Evolutionary conservation across 1,140 invertebrate species (phyloP), one percentile per base, ranked within the genome.

Genomic region (Zophobas atratus): DNA sequence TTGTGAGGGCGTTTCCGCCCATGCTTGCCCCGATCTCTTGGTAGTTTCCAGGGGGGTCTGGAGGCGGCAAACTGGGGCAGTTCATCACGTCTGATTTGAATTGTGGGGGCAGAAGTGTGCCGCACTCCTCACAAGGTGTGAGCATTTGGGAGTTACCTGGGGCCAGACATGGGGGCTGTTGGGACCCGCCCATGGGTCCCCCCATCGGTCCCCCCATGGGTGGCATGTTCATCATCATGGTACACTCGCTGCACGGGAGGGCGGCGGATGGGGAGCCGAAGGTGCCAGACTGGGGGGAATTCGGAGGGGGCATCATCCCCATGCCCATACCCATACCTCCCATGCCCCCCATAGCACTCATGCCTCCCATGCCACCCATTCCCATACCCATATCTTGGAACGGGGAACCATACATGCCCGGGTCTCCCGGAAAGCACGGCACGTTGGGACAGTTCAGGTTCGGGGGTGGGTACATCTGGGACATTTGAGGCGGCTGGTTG

Each of bases 21-120:
- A 87, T 84, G 20, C 79, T 79, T 0, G 85, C 85, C 0, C 85
- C 86, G 53, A 87, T 87, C 80, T 87, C 86, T 78, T 87, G 84
- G 67, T 86, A 86, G 57, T 83, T 81, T 34, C 84, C 81, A 5
- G 81, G 80, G 1, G 77, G 77, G 63, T 74, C 78, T 46, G 53
- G 71, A 48, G 34, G 78, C 51, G 46, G 79, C 43, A 51, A 32
- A 46, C 38, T 46, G 3, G 55, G 4, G 57, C 60, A 32, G 4
- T 2, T 39, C 33, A 6, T 36, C n/a, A 60, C 36, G 4, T 67
- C 60, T 1, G 38, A 5, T 32, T 46, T 46, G 20, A 67, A 67
- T 46, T 77, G 77, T 0, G 79, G 75, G 36, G 79, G 70, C 34
- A 74, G 46, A 8, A 77, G 56, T 38, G 34, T 73, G 8, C 80